Evolutionary conservation across 2,888 invertebrate genomes (phyloP).

Genomic region (Dynastes tityus): DNA sequence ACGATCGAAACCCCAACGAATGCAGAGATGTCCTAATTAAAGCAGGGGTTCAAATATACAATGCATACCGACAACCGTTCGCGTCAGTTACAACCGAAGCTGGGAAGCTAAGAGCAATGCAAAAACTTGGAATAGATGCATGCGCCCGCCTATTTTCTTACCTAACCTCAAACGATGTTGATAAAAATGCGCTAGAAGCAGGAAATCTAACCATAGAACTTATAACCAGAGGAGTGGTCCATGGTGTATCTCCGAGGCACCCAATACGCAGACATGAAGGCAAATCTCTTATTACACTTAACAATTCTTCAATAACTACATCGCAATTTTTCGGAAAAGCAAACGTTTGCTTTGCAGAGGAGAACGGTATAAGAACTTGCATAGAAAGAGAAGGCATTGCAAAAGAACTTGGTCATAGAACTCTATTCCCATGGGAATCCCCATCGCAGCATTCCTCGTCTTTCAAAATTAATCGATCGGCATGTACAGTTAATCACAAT

Average conservation of each 20-base stretch:
- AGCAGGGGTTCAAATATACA: slow-evolving; percentile 51
- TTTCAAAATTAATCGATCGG: not conserved
- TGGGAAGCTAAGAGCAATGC: slow-evolving; percentile 50
- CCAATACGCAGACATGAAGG: slow-evolving; percentile 20
- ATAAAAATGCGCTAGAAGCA: slow-evolving; percentile 13
- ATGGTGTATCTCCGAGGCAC: slow-evolving; percentile 49
- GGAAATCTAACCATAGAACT: slow-evolving; percentile 33
- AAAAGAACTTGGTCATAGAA: slow-evolving; percentile 9
- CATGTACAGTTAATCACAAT: not conserved
- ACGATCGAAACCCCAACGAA: slow-evolving; percentile 14
- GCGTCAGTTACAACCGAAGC: slow-evolving; percentile 38
- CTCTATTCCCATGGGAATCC: slow-evolving; percentile 3
- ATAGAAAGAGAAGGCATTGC: not conserved
- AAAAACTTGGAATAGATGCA: slow-evolving; percentile 53
- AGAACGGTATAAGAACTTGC: not conserved
- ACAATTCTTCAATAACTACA: not conserved
- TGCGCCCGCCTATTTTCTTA: slow-evolving; percentile 48
- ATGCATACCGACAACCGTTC: slow-evolving; percentile 51
- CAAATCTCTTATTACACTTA: not conserved
- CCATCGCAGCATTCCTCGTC: not conserved
- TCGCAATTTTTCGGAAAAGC: slow-evolving; percentile 3
- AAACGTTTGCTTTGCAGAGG: not conserved
- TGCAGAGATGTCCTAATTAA: slow-evolving; percentile 41
- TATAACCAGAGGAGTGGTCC: slow-evolving; percentile 46
- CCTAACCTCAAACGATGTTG: slow-evolving; percentile 4